Evolutionary conservation across 2,797 vertebrate genomes (phyloP).

Genomic region (Microtus agrestis): DNA sequence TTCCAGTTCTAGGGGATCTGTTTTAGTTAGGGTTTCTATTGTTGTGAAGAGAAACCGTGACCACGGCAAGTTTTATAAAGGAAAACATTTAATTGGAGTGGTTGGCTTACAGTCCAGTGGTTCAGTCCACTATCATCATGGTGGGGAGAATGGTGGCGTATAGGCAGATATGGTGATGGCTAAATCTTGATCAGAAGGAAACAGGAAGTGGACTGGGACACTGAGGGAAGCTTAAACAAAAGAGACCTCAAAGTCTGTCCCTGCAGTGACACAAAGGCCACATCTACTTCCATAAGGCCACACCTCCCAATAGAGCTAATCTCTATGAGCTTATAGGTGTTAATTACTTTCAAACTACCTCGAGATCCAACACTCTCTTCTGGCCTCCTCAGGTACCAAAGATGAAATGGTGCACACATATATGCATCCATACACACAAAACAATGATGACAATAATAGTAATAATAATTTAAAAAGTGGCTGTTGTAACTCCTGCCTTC

Average conservation of each 20-base stretch:
- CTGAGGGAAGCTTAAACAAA: not conserved
- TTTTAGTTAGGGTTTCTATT: not conserved
- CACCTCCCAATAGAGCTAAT: not conserved
- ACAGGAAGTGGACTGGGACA: not conserved
- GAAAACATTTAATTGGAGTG: not conserved
- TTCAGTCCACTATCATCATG: not conserved
- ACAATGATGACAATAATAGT: not conserved
- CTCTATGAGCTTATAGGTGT: not conserved
- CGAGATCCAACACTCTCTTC: not conserved
- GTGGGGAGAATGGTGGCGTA: not conserved
- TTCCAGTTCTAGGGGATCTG: not conserved
- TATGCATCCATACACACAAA: too few species aligned
- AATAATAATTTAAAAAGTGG: not conserved
- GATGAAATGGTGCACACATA: not conserved
- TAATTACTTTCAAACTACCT: not conserved
- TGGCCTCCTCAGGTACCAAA: not conserved
- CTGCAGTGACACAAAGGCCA: not conserved
- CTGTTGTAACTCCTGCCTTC: not conserved
- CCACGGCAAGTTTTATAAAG: not conserved
- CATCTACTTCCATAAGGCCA: not conserved
- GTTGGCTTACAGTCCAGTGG: not conserved
- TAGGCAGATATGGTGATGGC: not conserved
- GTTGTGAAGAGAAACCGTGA: not conserved
- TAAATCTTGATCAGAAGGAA: not conserved
- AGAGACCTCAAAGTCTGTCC: not conserved